These are phyloP conservation scores for Limenitis camilla DNA, from an alignment of 2,888 invertebrate species.

Conservation along the genomic window DNA sequence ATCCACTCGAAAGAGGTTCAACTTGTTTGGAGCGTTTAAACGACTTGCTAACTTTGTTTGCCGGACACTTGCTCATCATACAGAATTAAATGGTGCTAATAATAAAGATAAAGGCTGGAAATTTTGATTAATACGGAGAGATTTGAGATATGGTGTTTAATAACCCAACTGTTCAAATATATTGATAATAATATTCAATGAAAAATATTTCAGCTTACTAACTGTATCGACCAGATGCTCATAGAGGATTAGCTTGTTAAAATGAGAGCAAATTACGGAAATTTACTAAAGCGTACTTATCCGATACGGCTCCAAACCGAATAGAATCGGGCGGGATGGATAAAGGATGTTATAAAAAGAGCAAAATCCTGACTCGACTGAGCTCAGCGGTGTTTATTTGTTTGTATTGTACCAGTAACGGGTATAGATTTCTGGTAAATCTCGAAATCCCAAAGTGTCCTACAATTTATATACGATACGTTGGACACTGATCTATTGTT, in stretches of 20 bases:
- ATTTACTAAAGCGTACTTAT: slow-evolving; percentile 18
- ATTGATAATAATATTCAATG: background rate
- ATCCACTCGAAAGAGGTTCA: slow-evolving; percentile 24
- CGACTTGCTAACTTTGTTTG: slow-evolving; percentile 19
- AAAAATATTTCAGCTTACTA: background rate
- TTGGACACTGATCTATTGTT: background rate
- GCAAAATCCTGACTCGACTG: slow-evolving; percentile 20
- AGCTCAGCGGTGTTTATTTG: slow-evolving; percentile 20
- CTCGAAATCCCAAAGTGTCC: slow-evolving; percentile 16
- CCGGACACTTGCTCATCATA: background rate
- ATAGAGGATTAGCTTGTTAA: slow-evolving; percentile 6
- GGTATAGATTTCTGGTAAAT: slow-evolving; percentile 17
- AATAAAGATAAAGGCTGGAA: background rate
- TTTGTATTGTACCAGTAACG: slow-evolving; percentile 14
- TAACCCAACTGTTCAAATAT: no score
- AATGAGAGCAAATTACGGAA: slow-evolving; percentile 8
- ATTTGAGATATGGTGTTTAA: no score
- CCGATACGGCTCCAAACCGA: slow-evolving; percentile 34
- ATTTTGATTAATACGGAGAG: no score
- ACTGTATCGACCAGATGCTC: slow-evolving; percentile 8
- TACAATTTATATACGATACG: slow-evolving; percentile 6
- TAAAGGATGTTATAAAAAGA: slow-evolving; percentile 40
- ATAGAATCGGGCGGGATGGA: slow-evolving; percentile 32
- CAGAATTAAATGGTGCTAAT: slow-evolving; percentile 7
- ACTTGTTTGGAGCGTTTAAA: slow-evolving; percentile 27